Evolutionary conservation across 2,113 vertebrate species (phyloP), one percentile per base, ranked within the genome.

Genomic region (Indicator maculatus): DNA sequence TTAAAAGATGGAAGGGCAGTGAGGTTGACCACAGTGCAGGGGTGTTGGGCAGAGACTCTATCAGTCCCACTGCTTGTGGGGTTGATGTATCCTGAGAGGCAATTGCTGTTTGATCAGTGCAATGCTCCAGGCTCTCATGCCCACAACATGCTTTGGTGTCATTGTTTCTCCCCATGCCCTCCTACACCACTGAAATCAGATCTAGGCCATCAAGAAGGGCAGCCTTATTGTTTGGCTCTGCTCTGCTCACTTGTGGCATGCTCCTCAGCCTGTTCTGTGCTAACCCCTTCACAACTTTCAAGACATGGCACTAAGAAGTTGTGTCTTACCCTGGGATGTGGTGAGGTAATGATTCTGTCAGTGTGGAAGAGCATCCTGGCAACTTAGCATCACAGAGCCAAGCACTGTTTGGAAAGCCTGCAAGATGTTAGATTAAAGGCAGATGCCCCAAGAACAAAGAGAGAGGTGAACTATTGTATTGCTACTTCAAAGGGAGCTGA

Each of bases 401-500:
- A 67, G 13, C 52, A 10, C 55, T 73, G 30, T 31, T 89, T 53
- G 52, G 59, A 69, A 70, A 84, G 63, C n/a, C 39, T 90, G 70
- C 18, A 69, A 39, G 65, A 60, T 44, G 21, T 58, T 79, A 82
- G 69, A 88, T 91, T 89, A 70, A 93, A 96, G 82, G 56, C 93
- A 93, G 78, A 74, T 87, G 75, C 71, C 47, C 28, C 71, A 80
- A 56, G 23, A 87, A 67, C 45, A 94, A 56, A 89, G 76, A 64
- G 58, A 76, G 44, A 73, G 45, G 38, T 2, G 5, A 87, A 58
- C 0, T 0, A 76, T 67, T 70, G 11, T 45, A 26, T 80, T 88
- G 8, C 52, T 85, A 23, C 84, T 83, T 93, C 82, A 93, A 88
- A 96, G 55, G 64, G 47, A 91, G 9, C 16, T 71, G 71, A 73